Base-by-base conservation (phyloP, 2,797 vertebrate genomes). In the Crenuchus spilurus region DNA sequence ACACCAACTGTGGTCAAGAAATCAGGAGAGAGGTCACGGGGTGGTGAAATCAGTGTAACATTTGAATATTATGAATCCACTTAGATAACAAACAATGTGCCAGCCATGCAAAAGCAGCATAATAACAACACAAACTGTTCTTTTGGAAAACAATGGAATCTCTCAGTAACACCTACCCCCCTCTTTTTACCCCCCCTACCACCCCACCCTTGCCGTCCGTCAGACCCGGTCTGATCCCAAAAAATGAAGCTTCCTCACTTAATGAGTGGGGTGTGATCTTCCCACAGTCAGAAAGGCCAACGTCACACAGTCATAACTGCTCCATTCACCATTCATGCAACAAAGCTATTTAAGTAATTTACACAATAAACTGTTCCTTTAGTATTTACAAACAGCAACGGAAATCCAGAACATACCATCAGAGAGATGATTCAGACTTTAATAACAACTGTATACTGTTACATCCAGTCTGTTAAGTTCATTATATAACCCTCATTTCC, bases 191-290 rank as follows among this genome's bases (percentile, higher is more conserved):
- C 20, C 35, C 26, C 16, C 41, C 28, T 7, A 14, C 2, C 35
- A 22, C 52, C n/a, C 30, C 48, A 41, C 70, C 55, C 49, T 33
- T 55, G 57, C 42, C 44, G 49, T 72, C 31, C 14, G 33, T 67
- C 42, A 35, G n/a, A n/a, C 6, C 44, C 60, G 22, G 64, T 73
- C 76, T 76, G 55, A 78, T 75, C 51, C 66, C 49, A 44, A 66
- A 83, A 79, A 80, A 77, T 74, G 70, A 79, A 80, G 77, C 75
- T 70, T 80, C 66, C 77, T 78, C 60, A 72, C 76, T 75, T 76
- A 81, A 81, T 81, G 75, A 80, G 70, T 49, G 35, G 79, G 70
- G 80, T 77, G 78, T 74, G 60, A 85, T 81, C 75, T 84, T 82
- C 82, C 80, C 82, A 82, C 74, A 84, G 76, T 71, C 76, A 79